phyloP scores from a whole-genome alignment of 2,888 invertebrate genomes.

The Trissonchulus latispiculum region DNA sequence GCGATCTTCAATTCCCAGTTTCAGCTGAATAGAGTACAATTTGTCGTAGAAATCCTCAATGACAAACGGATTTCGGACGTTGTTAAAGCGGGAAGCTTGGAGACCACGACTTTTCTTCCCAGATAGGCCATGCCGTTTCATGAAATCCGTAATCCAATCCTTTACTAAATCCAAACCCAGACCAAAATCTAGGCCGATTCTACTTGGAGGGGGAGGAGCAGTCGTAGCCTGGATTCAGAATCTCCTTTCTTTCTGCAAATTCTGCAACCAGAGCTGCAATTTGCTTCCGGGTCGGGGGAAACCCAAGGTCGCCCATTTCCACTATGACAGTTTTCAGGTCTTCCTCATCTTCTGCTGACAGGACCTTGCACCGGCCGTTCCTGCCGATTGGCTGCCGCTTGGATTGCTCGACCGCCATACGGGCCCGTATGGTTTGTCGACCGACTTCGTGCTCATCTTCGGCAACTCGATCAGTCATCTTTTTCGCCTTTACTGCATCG shows the following conservation, averaged over 20 bases:
- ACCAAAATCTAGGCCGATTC: too few relatives aligned
- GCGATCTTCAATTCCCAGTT: not conserved
- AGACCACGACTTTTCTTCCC: not conserved
- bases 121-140: not conserved
- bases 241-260: not conserved
- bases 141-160: not conserved
- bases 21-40: not conserved
- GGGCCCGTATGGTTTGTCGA: too few relatives aligned
- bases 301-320: slow-evolving; percentile 1
- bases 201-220: not conserved
- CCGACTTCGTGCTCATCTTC: too few relatives aligned
- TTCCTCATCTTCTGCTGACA: too few relatives aligned
- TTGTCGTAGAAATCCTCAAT: slow-evolving; percentile 5
- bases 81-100: not conserved
- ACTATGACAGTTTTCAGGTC: too few relatives aligned
- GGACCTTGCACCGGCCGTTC: too few relatives aligned
- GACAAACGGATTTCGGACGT: slow-evolving; percentile 1
- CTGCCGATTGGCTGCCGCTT: too few relatives aligned
- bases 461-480: too few relatives aligned
- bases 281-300: slow-evolving; percentile 5
- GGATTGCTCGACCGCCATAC: too few relatives aligned
- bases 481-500: too few relatives aligned
- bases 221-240: not conserved
- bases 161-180: too few relatives aligned
- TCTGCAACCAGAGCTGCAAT: not conserved